Base-by-base conservation (phyloP, 2,113 vertebrate genomes). In the Crotalus tigris region DNA sequence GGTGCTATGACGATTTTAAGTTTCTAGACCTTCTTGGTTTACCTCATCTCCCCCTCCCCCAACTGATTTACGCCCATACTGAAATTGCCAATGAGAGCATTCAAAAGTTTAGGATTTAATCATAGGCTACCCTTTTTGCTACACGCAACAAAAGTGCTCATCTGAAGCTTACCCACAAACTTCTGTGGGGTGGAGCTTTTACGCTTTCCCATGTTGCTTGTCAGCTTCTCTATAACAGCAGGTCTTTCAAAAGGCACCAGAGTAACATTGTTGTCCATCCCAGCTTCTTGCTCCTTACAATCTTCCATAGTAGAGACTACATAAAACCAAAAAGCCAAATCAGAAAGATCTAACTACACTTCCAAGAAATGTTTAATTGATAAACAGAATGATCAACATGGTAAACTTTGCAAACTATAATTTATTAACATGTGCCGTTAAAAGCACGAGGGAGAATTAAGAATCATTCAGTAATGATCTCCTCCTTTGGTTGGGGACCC, bases 141-240 rank as follows among this genome's bases (percentile, higher is more conserved):
- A 58, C 55, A 94, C 95, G 89, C 59, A 96, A 96, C 55, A 95
- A 97, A 88, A 97, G 96, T 92, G 93, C 8, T 91, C 95, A 92
- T 96, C 94, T 92, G 55, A 95, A 95, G 98, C 99, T 98, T 98
- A 99, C 99, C 99, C 97, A 99, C 98, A 98, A 99, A 99, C 97
- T 99, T 99, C 97, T 99, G 99, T 95, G 99, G 99, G 88, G 98
- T 99, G 97, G 99, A 99, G 98, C 99, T 99, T 98, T 99, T 99
- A 98, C 99, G 98, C 97, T 99, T 99, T 97, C 99, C 99, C 97
- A 99, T 98, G 94, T 98, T 99, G 97, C 98, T 99, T 85, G 98
- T 98, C 96, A 99, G 97, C 97, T 99, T 98, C 98, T 99, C 99
- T 97, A 99, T 99, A 96, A 99, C 99, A 95, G 99, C 99, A 86